phyloP scores from a whole-genome alignment of 64 coral and sea anemone genomes.

The Dendronephthya gigantea region DNA sequence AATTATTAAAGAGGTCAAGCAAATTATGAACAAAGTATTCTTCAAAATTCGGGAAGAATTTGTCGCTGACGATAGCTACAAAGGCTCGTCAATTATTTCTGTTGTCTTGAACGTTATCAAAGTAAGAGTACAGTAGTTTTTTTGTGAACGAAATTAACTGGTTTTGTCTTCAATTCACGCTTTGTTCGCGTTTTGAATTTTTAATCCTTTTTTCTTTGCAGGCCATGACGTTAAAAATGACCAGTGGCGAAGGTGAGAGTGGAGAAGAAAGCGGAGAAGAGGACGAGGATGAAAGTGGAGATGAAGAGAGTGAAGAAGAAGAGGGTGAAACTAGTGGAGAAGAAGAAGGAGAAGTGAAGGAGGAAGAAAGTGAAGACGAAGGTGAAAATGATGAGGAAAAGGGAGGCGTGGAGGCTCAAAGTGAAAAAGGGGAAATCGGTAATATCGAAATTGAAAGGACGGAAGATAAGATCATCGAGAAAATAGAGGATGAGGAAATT shows the following conservation, averaged over 20 bases:
- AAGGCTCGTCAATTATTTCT: conserved; percentile 49
- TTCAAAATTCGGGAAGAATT: conserved; percentile 71
- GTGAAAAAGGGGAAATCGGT: background rate
- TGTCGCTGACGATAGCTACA: conserved; percentile 43
- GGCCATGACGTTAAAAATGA: conserved; percentile 11
- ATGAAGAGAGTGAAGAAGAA: background rate
- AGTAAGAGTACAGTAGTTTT: conserved; percentile 17
- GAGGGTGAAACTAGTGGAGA: background rate
- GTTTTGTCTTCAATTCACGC: no score
- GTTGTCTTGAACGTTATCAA: conserved; percentile 73
- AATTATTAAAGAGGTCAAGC: conserved; percentile 48
- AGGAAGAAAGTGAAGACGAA: background rate
- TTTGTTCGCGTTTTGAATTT: no score
- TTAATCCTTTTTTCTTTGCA: background rate
- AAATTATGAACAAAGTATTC: conserved; percentile 86
- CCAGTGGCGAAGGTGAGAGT: background rate
- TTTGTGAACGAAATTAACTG: background rate
- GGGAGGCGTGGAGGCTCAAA: conserved; percentile 26
- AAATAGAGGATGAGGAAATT: conserved; percentile 18
- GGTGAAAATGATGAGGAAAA: conserved; percentile 40
- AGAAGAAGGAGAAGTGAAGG: background rate
- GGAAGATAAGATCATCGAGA: background rate
- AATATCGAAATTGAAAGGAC: background rate
- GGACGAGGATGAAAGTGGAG: background rate
- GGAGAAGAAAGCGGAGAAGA: background rate